Conservation (phyloP, 2,797 vertebrate genomes). For the Megalops cyprinoides region DNA sequence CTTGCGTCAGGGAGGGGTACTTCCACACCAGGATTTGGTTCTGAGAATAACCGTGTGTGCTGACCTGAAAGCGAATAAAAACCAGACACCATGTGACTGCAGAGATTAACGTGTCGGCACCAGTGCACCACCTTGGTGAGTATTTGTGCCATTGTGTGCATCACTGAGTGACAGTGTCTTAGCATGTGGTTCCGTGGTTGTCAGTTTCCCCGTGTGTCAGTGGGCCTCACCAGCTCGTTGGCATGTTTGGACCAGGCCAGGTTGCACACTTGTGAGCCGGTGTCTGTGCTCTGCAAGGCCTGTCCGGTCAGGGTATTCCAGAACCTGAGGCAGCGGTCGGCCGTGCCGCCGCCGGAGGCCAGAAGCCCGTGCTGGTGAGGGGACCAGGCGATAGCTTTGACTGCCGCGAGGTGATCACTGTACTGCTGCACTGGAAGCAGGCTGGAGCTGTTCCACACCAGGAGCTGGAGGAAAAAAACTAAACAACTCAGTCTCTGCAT, state of each 20-base stretch:
- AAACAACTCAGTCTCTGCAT: background rate
- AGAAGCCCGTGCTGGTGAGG: slow-evolving; percentile 82
- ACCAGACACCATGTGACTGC: background rate
- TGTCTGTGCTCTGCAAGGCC: slow-evolving; percentile 82
- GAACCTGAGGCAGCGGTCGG: slow-evolving; percentile 82
- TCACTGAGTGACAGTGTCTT: background rate
- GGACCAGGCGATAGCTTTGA: slow-evolving; percentile 85
- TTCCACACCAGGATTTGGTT: slow-evolving; percentile 87
- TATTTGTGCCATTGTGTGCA: background rate
- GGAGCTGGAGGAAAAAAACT: slow-evolving; percentile 61
- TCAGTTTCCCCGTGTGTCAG: too few relatives aligned
- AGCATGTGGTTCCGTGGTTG: background rate
- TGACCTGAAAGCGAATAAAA: slow-evolving; percentile 70
- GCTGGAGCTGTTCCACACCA: slow-evolving; percentile 85
- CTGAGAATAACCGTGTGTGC: slow-evolving; percentile 85
- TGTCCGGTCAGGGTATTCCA: slow-evolving; percentile 85
- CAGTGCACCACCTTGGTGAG: background rate
- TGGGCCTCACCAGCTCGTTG: slow-evolving; percentile 79
- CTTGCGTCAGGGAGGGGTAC: slow-evolving; percentile 81
- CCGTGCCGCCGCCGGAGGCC: slow-evolving; percentile 80
- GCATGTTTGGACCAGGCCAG: slow-evolving; percentile 85
- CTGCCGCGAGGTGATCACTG: slow-evolving; percentile 80
- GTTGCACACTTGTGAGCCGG: slow-evolving; percentile 84
- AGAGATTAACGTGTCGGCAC: background rate
- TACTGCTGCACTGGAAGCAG: slow-evolving; percentile 82